These are phyloP conservation scores for Copidosoma aretas DNA, from an alignment of 2,888 invertebrate genomes.

Conservation along the genomic window DNA sequence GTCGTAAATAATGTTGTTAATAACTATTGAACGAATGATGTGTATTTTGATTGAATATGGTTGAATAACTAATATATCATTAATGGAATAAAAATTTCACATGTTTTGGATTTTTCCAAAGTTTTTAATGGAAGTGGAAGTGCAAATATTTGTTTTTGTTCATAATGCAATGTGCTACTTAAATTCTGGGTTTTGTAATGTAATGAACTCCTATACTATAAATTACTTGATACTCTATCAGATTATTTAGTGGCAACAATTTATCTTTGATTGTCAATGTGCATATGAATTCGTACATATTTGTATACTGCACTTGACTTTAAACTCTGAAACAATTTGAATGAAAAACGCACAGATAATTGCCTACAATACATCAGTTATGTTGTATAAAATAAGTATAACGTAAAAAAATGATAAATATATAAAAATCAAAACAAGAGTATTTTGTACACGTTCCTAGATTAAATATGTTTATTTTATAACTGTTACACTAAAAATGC, in stretches of 20 bases:
- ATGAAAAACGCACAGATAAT: background rate
- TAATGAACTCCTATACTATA: too few species aligned
- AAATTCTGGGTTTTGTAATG: too few species aligned
- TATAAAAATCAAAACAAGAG: background rate
- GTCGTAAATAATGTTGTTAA: background rate
- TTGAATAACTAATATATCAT: too few species aligned
- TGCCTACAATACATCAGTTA: background rate
- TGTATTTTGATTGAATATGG: too few species aligned
- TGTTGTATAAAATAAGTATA: background rate
- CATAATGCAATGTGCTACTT: too few species aligned
- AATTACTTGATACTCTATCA: too few species aligned
- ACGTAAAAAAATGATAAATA: background rate
- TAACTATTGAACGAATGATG: too few species aligned
- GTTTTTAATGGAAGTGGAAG: background rate
- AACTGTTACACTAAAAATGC: background rate
- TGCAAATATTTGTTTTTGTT: too few species aligned
- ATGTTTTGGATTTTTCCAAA: background rate
- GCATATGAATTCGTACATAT: too few species aligned
- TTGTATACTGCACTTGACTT: too few species aligned
- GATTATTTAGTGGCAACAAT: too few species aligned
- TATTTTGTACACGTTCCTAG: background rate
- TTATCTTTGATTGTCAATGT: too few species aligned
- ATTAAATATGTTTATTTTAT: background rate
- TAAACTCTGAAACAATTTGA: background rate
- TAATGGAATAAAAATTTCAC: background rate